These are phyloP conservation scores for Bombyx huttoni DNA, from an alignment of 2,888 invertebrate genomes.

Conservation along the genomic window DNA sequence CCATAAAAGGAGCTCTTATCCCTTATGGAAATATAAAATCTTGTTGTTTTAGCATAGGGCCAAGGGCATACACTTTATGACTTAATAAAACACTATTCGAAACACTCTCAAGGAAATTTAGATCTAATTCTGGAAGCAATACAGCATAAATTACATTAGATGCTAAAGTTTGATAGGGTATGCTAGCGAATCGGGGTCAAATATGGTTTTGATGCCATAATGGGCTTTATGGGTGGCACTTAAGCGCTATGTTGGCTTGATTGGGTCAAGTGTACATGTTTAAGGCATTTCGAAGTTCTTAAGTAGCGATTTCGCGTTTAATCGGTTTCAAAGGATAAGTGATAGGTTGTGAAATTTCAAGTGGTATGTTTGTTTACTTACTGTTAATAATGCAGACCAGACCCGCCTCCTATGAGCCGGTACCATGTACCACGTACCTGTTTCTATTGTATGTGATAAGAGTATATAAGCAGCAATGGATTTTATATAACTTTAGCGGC, in stretches of 20 bases:
- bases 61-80: conserved; percentile 18
- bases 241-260: background rate
- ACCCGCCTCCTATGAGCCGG: no score
- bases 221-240: background rate
- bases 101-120: background rate
- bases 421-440: no score
- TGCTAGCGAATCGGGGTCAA: background rate
- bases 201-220: background rate
- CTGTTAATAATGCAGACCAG: background rate
- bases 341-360: background rate
- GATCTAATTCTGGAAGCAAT: background rate
- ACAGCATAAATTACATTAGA: background rate
- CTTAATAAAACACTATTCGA: conserved; percentile 17
- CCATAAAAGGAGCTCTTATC: conserved; percentile 16
- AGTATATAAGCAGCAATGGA: no score
- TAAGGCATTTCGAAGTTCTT: background rate
- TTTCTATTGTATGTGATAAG: no score
- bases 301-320: background rate
- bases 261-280: background rate
- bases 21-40: conserved; percentile 24
- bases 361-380: background rate
- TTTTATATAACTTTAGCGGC: no score
- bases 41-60: conserved; percentile 13
- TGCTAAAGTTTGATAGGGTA: background rate
- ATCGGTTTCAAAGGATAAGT: background rate